A percentile compares a stretch with the other conserved stretches of the same genome.
phyloP scores from a whole-genome alignment of 2,797 vertebrate species.

The Myripristis murdjan region DNA sequence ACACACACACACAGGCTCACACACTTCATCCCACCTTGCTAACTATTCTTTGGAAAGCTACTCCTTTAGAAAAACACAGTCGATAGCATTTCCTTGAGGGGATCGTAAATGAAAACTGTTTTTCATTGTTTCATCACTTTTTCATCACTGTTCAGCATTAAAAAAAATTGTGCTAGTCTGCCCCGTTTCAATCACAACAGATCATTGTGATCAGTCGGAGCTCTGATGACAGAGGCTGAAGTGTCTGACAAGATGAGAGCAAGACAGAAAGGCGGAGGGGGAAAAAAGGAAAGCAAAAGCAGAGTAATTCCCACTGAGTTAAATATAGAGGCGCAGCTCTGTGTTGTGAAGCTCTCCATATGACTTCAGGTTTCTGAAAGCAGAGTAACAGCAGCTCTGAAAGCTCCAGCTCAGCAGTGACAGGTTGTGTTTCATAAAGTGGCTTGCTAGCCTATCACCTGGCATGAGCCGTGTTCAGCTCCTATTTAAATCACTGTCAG shows the following conservation, averaged over 20 bases:
- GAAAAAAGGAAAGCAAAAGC: slow-evolving; percentile 9
- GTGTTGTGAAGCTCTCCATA: slow-evolving; percentile 32
- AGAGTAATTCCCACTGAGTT: slow-evolving; percentile 26
- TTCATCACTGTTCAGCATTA: slow-evolving; percentile 43
- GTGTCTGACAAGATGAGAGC: neutral
- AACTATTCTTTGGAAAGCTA: slow-evolving; percentile 25
- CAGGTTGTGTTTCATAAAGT: slow-evolving; percentile 26
- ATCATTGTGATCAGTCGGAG: slow-evolving; percentile 35
- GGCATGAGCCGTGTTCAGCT: slow-evolving; percentile 28
- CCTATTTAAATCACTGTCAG: slow-evolving; percentile 42
- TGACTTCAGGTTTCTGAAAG: slow-evolving; percentile 15
- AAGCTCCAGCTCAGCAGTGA: slow-evolving; percentile 31
- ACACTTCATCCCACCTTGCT: neutral
- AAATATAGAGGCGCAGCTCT: slow-evolving; percentile 44
- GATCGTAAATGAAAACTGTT: neutral
- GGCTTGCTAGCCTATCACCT: slow-evolving; percentile 3
- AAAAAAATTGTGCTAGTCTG: neutral
- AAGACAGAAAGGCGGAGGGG: neutral
- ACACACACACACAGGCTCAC: slow-evolving; percentile 15
- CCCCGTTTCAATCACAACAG: slow-evolving; percentile 27
- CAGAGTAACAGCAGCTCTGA: neutral
- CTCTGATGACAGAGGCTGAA: slow-evolving; percentile 3
- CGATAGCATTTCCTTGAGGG: slow-evolving; percentile 28
- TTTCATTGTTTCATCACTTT: slow-evolving; percentile 55
- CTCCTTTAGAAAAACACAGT: slow-evolving; percentile 38